These are phyloP conservation scores for Prunella fulvescens DNA, from an alignment of 2,113 vertebrate species.

Conservation along the genomic window DNA sequence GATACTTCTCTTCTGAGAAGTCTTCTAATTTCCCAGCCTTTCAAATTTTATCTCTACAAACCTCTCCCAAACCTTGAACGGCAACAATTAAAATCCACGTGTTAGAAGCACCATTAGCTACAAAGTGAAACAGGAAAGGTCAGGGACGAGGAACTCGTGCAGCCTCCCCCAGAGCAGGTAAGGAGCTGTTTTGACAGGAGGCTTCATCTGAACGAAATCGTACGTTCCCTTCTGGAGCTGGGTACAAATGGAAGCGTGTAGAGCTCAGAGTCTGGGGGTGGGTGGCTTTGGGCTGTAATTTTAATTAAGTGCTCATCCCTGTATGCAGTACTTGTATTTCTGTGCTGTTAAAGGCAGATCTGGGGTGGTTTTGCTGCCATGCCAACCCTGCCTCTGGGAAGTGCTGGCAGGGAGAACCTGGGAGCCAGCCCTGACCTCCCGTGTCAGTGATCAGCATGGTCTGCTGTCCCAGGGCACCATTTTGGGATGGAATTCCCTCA, in stretches of 20 bases:
- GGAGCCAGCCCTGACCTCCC: not conserved
- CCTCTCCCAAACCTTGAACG: not conserved
- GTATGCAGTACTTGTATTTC: not conserved
- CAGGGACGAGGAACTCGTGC: not conserved
- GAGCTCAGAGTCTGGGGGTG: not conserved
- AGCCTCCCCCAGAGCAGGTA: not conserved
- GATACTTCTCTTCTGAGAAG: not conserved
- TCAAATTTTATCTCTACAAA: not conserved
- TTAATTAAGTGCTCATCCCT: not conserved
- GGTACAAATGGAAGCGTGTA: not conserved
- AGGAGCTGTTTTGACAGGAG: not conserved
- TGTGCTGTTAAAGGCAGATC: not conserved
- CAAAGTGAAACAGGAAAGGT: not conserved
- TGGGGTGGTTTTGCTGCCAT: not conserved
- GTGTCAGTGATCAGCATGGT: accelerated
- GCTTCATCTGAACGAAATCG: not conserved
- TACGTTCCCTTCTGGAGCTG: accelerated
- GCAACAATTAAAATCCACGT: not conserved
- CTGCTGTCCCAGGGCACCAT: accelerated
- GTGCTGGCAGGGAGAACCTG: too few species aligned
- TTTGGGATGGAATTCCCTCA: accelerated
- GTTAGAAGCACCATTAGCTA: not conserved
- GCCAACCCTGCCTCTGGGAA: not conserved
- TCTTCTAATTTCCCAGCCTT: not conserved
- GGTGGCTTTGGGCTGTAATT: not conserved